Evolutionary conservation across 2,888 invertebrate species (phyloP), one percentile per base, ranked within the genome.

Genomic region (Parochlus steinenii): DNA sequence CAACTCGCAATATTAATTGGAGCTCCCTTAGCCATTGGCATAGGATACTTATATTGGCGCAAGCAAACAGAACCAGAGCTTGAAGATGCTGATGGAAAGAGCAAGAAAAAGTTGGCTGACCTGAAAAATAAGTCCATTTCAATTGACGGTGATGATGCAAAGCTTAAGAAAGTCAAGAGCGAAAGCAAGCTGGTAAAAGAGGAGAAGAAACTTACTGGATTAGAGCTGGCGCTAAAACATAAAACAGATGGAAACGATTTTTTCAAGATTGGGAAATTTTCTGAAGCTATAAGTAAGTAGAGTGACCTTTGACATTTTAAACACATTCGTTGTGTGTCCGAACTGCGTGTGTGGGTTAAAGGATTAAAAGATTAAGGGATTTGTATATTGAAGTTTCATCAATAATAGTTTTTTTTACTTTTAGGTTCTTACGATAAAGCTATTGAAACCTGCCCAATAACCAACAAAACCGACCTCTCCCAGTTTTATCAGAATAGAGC

Each of bases 401-500:
- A n/a, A n/a, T n/a, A n/a, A n/a, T n/a, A n/a, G n/a, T n/a, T n/a
- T n/a, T n/a, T n/a, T n/a, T n/a, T n/a, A n/a, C n/a, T n/a, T n/a
- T n/a, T n/a, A 40, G 58, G 67, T 20, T 72, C 76, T 46, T 98
- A 98, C 54, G 81, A 83, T 46, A 80, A 82, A 61, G 97, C 97
- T 2, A 95, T 98, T 35, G 85, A 89, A 46, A 67, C 79, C 20
- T 92, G 92, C 48, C 81, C 86, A 1, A 61, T 65, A 41, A 70
- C 80, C 37, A 71, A 77, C 46, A 64, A 64, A 17, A 67, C 68
- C 2, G 86, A 85, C 45, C 61, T 90, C 37, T 78, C 93, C 1
- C 90, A 86, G 11, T 90, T 86, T 58, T 90, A 89, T 56, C 95
- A 95, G 56, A 95, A 95, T 54, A 74, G 92, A 47, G 95, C 93